phyloP scores from a whole-genome alignment of 1,140 invertebrate genomes.

The Eumeta japonica region DNA sequence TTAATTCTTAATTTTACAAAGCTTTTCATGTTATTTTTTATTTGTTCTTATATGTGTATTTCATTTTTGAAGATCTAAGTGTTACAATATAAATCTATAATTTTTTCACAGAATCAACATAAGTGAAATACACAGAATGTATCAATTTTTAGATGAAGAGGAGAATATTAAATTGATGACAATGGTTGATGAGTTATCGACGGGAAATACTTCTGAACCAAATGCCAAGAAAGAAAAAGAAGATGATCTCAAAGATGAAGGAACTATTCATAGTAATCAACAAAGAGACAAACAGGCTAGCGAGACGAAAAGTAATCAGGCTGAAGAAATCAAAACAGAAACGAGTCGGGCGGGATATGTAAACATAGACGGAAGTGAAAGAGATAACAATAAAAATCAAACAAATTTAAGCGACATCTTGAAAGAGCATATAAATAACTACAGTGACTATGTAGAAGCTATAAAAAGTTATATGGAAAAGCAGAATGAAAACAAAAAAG shows the following conservation, averaged over 20 bases:
- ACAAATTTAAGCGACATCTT: slow-evolving; percentile 29
- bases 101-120: slow-evolving; percentile 46
- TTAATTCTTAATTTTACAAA: too few species aligned
- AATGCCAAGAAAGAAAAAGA: slow-evolving; percentile 9
- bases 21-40: too few species aligned
- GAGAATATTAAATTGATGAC: slow-evolving; percentile 48
- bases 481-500: background rate
- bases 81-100: slow-evolving; percentile 1
- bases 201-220: slow-evolving; percentile 17
- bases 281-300: slow-evolving; percentile 4
- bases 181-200: slow-evolving; percentile 30
- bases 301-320: slow-evolving; percentile 18
- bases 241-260: slow-evolving; percentile 6
- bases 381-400: slow-evolving; percentile 38
- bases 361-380: slow-evolving; percentile 47
- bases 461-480: slow-evolving; percentile 1
- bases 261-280: slow-evolving; percentile 6
- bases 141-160: slow-evolving; percentile 51
- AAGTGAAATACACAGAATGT: slow-evolving; percentile 49
- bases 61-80: slow-evolving; percentile 3
- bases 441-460: slow-evolving; percentile 4
- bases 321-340: slow-evolving; percentile 45
- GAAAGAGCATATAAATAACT: slow-evolving; percentile 35
- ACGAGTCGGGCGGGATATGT: slow-evolving; percentile 42
- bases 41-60: too few species aligned